Base-by-base conservation (phyloP, 2,113 vertebrate genomes). In the Morone saxatilis region DNA sequence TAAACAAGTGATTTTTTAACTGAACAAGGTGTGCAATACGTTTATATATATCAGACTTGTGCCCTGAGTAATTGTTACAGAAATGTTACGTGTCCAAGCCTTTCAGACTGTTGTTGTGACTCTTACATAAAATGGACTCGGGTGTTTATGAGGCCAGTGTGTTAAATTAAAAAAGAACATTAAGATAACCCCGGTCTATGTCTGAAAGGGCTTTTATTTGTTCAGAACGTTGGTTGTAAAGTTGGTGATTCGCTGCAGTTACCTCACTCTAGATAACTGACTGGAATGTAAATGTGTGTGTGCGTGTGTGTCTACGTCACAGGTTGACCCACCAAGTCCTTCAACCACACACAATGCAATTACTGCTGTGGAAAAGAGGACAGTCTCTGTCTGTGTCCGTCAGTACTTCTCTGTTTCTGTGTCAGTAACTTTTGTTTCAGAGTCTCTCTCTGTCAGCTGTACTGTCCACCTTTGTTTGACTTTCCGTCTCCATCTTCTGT, bases 261-360 rank as follows among this genome's bases (percentile, higher is more conserved):
- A 80, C 73, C 65, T 83, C 73, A 53, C 63, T 72, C 76, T 63
- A 36, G 50, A 71, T 47, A 43, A 59, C 59, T 43, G 75, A 63
- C 75, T 84, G 86, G 88, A 89, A 86, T 87, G 79, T 65, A 67
- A 69, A 56, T 61, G 79, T 40, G 62, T 43, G 31, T 51, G 31
- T 25, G 50, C 3, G 20, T 10, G 56, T 56, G 69, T 56, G 69
- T 56, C 50, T n/a, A 87, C 81, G 85, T 94, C 89, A 92, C 67
- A 78, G 81, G 72, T 80, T 88, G 88, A 90, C 83, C 85, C 86
- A 90, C 60, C 81, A 89, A 87, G 38, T 76, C 81, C 54, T 56
- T 89, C 85, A 87, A 83, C 72, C 61, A 62, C 71, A 90, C 63
- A 89, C 76, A 80, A 93, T 80, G 66, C 43, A 77, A 90, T 90